Percentiles rank a stretch among this genome's conserved stretches.
Evolutionary conservation across 2,888 invertebrate species (phyloP).

Genomic region (Platerodrilus igneus): DNA sequence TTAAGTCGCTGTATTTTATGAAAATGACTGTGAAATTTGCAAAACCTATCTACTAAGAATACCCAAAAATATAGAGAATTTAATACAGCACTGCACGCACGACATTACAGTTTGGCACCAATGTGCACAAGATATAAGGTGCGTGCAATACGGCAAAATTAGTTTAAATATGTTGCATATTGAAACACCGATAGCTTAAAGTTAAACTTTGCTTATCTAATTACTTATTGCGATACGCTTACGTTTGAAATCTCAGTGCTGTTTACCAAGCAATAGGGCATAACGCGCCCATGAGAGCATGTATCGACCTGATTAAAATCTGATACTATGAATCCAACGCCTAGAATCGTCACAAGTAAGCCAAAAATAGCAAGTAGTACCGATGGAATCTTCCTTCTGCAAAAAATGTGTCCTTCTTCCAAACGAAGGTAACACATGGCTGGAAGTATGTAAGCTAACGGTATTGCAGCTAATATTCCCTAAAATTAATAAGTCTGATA

Average conservation of each 20-base stretch:
- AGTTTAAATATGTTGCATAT: too few species aligned
- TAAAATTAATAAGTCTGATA: constrained; percentile 37
- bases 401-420: constrained; percentile 64
- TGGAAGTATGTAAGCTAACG: constrained; percentile 77
- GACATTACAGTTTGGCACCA: too few species aligned
- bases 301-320: constrained; percentile 52
- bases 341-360: constrained; percentile 56
- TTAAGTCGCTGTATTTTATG: too few species aligned
- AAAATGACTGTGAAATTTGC: too few species aligned
- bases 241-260: constrained; percentile 7
- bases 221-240: too few species aligned
- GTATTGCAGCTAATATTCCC: constrained; percentile 79
- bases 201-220: too few species aligned
- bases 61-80: too few species aligned
- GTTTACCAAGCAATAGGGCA: constrained; percentile 54
- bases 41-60: too few species aligned
- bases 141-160: too few species aligned
- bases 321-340: constrained; percentile 55
- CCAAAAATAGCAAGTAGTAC: constrained; percentile 67
- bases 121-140: too few species aligned
- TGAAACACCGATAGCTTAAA: too few species aligned
- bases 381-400: constrained; percentile 65
- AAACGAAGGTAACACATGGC: constrained; percentile 73
- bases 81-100: too few species aligned
- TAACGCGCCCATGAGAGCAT: constrained; percentile 62